Evolutionary conservation across 2,113 vertebrate genomes (phyloP), one percentile per base, ranked within the genome.

Genomic region (Nycticebus coucang): DNA sequence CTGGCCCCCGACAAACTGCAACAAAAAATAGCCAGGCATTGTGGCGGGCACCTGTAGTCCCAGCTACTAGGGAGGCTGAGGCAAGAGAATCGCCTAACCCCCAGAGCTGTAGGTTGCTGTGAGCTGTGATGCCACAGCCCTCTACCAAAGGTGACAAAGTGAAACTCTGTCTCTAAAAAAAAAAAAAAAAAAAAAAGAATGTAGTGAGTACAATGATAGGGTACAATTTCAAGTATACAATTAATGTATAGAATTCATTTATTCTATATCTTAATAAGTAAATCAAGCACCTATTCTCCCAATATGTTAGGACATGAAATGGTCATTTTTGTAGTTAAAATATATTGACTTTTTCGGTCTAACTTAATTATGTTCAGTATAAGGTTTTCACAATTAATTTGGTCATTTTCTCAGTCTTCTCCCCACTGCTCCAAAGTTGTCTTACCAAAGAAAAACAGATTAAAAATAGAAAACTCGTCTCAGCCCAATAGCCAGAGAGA

Each of bases 401-500:
- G 7, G 60, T 89, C 26, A 86, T 82, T 95, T 69, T 68, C 64
- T 8, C 1, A 50, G 12, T 82, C 21, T 75, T 64, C 41, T 86
- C 12, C 5, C 12, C 55, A 60, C 5, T 60, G 77, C 75, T 82
- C 13, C n/a, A 81, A 90, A 82, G 24, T 60, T 85, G 8, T 26
- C 62, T 89, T 41, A 55, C 30, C 26, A 89, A 95, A 60, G 17
- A 83, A 78, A 86, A 94, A 24, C 17, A 41, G 7, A n/a, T 30
- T 88, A 88, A 69, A 95, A 85, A 74, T 50, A 96, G 71, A 78
- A 95, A 91, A 74, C 24, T 74, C 64, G 53, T 62, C 66, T 85
- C 18, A 69, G 21, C 24, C 22, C 37, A 78, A 59, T 10, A 88
- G 10, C 11, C 72, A 84, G 28, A 84, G 33, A 95, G 50, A 92